These are phyloP conservation scores for Poeciliopsis gracilis DNA, from an alignment of 2,797 vertebrate species.

Conservation along the genomic window DNA sequence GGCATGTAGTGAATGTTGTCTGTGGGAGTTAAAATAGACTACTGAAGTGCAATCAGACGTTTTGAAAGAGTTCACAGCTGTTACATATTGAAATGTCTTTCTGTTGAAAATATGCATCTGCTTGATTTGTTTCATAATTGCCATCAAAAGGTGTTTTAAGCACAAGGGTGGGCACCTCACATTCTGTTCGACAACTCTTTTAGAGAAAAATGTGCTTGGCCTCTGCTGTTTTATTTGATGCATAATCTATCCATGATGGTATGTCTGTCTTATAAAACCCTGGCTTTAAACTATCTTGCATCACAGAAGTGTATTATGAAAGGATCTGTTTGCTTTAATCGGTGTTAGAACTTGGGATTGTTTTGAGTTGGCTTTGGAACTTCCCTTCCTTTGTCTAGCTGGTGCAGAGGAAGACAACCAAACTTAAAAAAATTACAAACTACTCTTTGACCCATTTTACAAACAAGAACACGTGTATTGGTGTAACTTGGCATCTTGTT, in stretches of 20 bases:
- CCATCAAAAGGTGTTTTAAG: background rate
- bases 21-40: no score
- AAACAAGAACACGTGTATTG: background rate
- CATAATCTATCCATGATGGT: background rate
- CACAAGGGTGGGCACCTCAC: no score
- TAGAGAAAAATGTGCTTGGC: background rate
- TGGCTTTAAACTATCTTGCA: background rate
- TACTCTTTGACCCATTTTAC: background rate
- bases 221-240: background rate
- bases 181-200: background rate
- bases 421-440: background rate
- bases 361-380: background rate
- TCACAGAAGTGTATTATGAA: background rate
- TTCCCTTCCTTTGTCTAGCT: background rate
- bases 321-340: background rate
- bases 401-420: background rate
- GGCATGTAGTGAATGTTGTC: no score
- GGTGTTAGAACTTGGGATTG: background rate
- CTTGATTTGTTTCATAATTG: background rate
- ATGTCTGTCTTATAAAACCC: background rate
- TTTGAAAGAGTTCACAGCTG: no score
- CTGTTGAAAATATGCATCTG: background rate
- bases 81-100: background rate
- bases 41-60: no score
- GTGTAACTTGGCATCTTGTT: background rate